Conservation (phyloP, 2,797 vertebrate genomes). For the Simalia tracyae region DNA sequence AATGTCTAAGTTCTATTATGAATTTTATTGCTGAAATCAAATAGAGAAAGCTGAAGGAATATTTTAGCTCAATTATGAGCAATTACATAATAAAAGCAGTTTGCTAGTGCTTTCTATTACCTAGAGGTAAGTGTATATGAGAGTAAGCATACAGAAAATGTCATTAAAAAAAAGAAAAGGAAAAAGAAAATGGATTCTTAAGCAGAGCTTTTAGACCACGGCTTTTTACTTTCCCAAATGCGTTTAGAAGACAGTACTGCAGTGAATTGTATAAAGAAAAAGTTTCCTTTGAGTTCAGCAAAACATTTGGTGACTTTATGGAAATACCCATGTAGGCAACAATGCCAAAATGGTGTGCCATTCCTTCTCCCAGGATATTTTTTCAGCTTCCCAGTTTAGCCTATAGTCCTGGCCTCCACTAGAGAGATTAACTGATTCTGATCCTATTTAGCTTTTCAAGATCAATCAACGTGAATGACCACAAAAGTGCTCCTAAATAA, state of each 20-base stretch:
- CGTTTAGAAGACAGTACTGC: neutral
- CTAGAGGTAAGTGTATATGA: neutral
- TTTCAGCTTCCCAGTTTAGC: neutral
- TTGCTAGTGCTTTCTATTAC: neutral
- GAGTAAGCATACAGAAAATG: neutral
- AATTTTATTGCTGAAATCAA: neutral
- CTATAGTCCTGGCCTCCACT: neutral
- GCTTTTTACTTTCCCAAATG: neutral
- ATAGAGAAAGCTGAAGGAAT: neutral
- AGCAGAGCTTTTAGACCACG: neutral
- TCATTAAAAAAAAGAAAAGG: neutral
- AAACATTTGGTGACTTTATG: neutral
- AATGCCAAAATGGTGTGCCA: neutral
- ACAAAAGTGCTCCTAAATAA: neutral
- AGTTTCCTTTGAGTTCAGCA: neutral
- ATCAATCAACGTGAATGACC: neutral
- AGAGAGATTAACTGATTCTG: neutral
- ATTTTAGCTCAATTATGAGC: conserved; percentile 11
- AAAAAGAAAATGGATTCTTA: neutral
- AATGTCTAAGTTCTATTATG: fast-evolving
- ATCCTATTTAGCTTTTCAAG: neutral
- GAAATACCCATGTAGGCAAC: neutral
- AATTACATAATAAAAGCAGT: neutral
- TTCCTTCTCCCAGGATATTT: neutral
- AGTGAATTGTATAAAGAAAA: neutral